These are phyloP conservation scores for Amorpha juglandis DNA, from an alignment of 2,888 invertebrate species.

Conservation along the genomic window DNA sequence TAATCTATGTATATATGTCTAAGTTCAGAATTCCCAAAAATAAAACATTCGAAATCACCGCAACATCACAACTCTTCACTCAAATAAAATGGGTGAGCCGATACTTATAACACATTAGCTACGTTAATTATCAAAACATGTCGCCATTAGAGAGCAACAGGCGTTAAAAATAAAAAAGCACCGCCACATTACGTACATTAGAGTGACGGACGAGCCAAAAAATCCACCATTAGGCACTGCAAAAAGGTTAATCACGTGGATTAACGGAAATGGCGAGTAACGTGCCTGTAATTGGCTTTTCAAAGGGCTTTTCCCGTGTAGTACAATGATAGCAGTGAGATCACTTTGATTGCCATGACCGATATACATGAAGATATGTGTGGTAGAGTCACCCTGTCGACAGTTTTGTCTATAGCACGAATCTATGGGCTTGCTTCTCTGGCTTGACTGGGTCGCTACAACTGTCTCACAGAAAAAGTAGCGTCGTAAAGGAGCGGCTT, in stretches of 20 bases:
- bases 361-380: not conserved
- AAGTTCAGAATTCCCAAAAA: not conserved
- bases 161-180: slow-evolving; percentile 35
- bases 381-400: too few species aligned
- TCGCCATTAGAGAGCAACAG: slow-evolving; percentile 45
- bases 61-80: not conserved
- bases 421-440: too few species aligned
- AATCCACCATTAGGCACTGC: slow-evolving; percentile 52
- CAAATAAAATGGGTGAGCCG: slow-evolving; percentile 2
- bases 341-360: not conserved
- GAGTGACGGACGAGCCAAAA: slow-evolving; percentile 49
- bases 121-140: slow-evolving; percentile 19
- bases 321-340: not conserved
- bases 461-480: too few species aligned
- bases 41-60: not conserved
- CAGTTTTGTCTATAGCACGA: too few species aligned
- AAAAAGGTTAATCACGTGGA: slow-evolving; percentile 69
- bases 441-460: too few species aligned
- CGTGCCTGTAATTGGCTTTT: slow-evolving; percentile 61
- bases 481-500: too few species aligned
- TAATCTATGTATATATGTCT: too few species aligned
- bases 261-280: slow-evolving; percentile 62
- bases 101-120: slow-evolving; percentile 1
- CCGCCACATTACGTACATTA: slow-evolving; percentile 37
- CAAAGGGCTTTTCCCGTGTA: slow-evolving; percentile 32